Evolutionary conservation across 2,113 vertebrate genomes (phyloP).

Genomic region (Syngnathus typhle): DNA sequence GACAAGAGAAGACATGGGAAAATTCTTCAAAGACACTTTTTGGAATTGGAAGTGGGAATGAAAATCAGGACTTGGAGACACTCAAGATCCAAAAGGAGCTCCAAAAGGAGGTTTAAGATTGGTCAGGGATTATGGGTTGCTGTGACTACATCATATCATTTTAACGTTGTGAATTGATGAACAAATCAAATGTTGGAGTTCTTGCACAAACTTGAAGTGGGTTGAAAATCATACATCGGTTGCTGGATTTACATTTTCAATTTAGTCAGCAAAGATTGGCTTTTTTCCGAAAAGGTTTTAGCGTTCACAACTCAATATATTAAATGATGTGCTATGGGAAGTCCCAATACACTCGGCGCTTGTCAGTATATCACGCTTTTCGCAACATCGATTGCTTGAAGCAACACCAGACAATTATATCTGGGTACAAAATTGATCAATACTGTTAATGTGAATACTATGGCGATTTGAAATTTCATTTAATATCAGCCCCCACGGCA

Average conservation of each 20-base stretch:
- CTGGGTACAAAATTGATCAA: neutral
- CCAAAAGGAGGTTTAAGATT: constrained; percentile 46
- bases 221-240: neutral
- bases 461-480: neutral
- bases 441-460: neutral
- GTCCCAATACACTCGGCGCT: neutral
- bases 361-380: neutral
- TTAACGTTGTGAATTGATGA: too few relatives aligned
- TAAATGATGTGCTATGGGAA: neutral
- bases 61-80: constrained; percentile 38
- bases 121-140: constrained; percentile 48
- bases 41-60: constrained; percentile 36
- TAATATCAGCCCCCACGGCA: neutral
- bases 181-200: too few relatives aligned
- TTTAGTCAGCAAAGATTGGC: neutral
- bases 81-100: constrained; percentile 23
- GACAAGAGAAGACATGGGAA: constrained; percentile 5
- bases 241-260: neutral
- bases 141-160: constrained; percentile 27
- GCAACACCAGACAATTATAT: neutral
- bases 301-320: neutral
- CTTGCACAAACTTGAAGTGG: neutral
- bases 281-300: neutral
- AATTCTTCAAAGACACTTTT: constrained; percentile 13
- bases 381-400: neutral